Base-by-base conservation (phyloP, 2,797 vertebrate species). In the Numenius phaeopus region DNA sequence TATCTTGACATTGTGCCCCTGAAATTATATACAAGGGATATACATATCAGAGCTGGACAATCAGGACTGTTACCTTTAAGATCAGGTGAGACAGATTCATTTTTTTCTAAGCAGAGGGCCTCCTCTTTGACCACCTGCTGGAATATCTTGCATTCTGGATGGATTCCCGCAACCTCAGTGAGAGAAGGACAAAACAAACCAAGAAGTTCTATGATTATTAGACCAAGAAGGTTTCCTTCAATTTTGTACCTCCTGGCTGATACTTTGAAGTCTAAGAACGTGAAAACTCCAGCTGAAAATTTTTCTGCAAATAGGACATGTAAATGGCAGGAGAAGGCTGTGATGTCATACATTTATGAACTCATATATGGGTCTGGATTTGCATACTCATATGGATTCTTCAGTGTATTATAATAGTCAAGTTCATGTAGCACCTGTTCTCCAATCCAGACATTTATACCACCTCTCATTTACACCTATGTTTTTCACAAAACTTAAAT, bases 141-240 rank as follows among this genome's bases (percentile, higher is more conserved):
- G 90, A 98, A 93, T 94, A 98, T 97, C 92, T 94, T 96, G 90
- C 97, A 98, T 96, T 98, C 97, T 17, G 97, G 97, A 22, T 98
- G 97, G 52, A 98, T 98, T 80, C 95, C 96, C 1, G 3, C 80
- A 34, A 72, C 97, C 97, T 98, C 3, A 10, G 27, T 3, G 8
- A 91, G 49, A 94, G 14, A 84, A 87, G 93, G 13, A 82, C 5
- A 73, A 61, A 46, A 50, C 10, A 81, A 34, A 10, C 2, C 20
- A 24, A 37, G 14, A 65, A 22, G 1, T 55, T 54, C 7, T 47
- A 46, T 40, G 26, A 50, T 55, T 52, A 66, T 15, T 1, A 0
- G 14, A 42, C 11, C 7, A 10, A 72, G 16, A 54, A 69, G 6
- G 3, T 59, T 94, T 67, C 30, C 44, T 69, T 37, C 58, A 7